Base-by-base conservation (phyloP, 2,888 invertebrate genomes). In the Stegana nigrithorax region DNA sequence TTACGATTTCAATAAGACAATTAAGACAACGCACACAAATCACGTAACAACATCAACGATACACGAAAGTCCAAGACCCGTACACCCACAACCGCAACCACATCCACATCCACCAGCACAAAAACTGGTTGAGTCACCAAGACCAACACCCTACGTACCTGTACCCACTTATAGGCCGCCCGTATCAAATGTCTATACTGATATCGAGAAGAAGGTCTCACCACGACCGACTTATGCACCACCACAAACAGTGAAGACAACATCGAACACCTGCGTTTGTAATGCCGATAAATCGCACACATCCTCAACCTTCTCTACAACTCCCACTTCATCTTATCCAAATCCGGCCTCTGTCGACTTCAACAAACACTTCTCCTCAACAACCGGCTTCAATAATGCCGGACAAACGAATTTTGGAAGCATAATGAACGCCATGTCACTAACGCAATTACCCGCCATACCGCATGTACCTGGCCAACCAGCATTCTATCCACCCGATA, bases 401-500 rank as follows among this genome's bases (percentile, higher is more conserved):
- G 68, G 73, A 55, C 71, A 67, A 66, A 64, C 83, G 65, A 73
- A 76, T 71, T 83, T 82, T 65, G 83, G 80, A 67, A 73, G 78
- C 75, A 80, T 85, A 69, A 75, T 75, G 70, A 82, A 68, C 67
- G 76, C 84, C 70, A 84, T 84, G 81, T 80, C 84, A 71, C 75
- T 85, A 59, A 77, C 76, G 60, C 81, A 83, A 80, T 76, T 81
- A 66, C 85, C 83, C 55, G 83, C 83, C 60, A 80, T 82, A 66
- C 83, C 84, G 19, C 83, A 80, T 64, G 81, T 78, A 67, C 80
- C 82, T 45, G 83, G 83, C 25, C 76, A 80, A 64, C 83, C 84
- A 42, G 81, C 82, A 29, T 81, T 80, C 65, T 82, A 83, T 66
- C 81, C 86, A 57, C 81, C 84, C 29, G 80, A 83, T 75, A 81